These are phyloP conservation scores for Hirtodrosophila confusa DNA, from an alignment of 2,888 invertebrate genomes.

Conservation along the genomic window DNA sequence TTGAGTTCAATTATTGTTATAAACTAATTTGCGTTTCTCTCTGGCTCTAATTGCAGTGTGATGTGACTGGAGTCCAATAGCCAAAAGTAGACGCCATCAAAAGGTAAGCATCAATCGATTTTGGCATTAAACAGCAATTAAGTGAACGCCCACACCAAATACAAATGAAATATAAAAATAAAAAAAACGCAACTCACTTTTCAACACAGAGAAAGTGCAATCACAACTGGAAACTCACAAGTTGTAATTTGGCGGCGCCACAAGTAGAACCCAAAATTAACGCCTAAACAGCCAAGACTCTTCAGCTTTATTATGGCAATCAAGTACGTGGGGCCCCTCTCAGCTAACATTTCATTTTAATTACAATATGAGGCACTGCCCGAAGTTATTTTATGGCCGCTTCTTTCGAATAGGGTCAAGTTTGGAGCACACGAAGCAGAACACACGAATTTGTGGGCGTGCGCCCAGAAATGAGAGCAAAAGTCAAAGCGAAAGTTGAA, in stretches of 20 bases:
- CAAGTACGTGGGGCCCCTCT: conserved; percentile 39
- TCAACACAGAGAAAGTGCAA: conserved; percentile 66
- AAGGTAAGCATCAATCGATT: conserved; percentile 64
- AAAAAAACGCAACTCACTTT: conserved; percentile 60
- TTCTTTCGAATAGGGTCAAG: conserved; percentile 64
- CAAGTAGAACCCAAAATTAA: conserved; percentile 73
- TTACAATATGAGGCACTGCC: conserved; percentile 49
- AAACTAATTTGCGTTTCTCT: conserved; percentile 56
- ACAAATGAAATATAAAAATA: too few species aligned
- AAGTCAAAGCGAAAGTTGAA: conserved; percentile 69
- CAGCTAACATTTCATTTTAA: conserved; percentile 48
- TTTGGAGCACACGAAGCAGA: conserved; percentile 54
- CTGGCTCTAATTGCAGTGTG: conserved; percentile 42
- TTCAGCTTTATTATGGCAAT: conserved; percentile 61
- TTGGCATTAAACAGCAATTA: conserved; percentile 63
- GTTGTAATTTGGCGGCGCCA: conserved; percentile 62
- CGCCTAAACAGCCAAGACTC: conserved; percentile 62
- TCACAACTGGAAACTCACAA: conserved; percentile 6
- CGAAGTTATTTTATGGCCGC: conserved; percentile 20
- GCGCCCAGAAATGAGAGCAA: conserved; percentile 54
- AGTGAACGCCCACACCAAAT: conserved; percentile 27
- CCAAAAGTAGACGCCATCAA: conserved; percentile 46
- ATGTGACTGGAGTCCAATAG: conserved; percentile 61
- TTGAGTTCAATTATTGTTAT: conserved; percentile 50
- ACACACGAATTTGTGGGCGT: conserved; percentile 46